Percentiles rank a stretch among this genome's conserved stretches.
Conservation (phyloP, 2,797 vertebrate genomes). For the Acipenser ruthenus region DNA sequence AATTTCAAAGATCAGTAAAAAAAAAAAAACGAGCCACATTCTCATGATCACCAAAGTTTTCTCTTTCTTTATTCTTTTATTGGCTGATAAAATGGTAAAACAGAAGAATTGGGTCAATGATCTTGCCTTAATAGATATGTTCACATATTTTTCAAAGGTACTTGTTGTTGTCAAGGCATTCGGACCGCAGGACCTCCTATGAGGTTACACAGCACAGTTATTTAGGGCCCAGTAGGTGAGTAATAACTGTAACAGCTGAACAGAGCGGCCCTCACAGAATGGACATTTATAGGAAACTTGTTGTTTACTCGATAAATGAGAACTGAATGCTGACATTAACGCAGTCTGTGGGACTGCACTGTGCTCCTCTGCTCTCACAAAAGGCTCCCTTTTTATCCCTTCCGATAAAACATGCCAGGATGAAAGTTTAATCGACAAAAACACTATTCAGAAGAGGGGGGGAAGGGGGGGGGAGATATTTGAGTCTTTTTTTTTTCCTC, state of each 20-base stretch:
- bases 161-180: background rate
- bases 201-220: background rate
- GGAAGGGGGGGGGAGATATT: background rate
- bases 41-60: too few relatives aligned
- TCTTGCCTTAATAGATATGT: too few relatives aligned
- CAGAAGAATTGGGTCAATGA: too few relatives aligned
- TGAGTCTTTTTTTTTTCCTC: slow-evolving; percentile 8
- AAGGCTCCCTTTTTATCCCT: slow-evolving; percentile 37
- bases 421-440: slow-evolving; percentile 15
- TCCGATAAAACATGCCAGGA: background rate
- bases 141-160: background rate
- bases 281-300: slow-evolving; percentile 23
- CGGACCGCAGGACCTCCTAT: background rate
- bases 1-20: too few relatives aligned
- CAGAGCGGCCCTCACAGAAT: slow-evolving; percentile 5
- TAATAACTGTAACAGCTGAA: background rate
- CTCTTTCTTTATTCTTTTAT: too few relatives aligned
- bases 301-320: slow-evolving; percentile 40
- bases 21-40: too few relatives aligned
- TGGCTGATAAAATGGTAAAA: too few relatives aligned
- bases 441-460: slow-evolving; percentile 2
- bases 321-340: slow-evolving; percentile 57
- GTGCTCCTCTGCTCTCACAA: slow-evolving; percentile 45
- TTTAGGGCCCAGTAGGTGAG: background rate
- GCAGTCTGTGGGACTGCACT: slow-evolving; percentile 40